Percentiles rank a stretch among this genome's conserved stretches.
phyloP scores from a whole-genome alignment of 2,888 invertebrate species.

The Atherix ibis region DNA sequence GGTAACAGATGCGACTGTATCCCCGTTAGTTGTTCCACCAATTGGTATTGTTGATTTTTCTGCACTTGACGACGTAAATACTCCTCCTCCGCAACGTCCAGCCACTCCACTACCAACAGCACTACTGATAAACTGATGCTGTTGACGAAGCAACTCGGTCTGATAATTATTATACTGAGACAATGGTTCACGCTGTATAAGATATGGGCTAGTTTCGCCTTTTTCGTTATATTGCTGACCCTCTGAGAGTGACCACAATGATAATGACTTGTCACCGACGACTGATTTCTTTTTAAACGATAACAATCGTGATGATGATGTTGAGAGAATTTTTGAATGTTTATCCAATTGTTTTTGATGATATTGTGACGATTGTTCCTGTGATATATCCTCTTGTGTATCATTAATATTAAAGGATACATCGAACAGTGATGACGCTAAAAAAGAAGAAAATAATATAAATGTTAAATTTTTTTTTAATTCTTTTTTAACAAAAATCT shows the following conservation, averaged over 20 bases:
- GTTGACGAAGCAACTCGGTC: too few relatives aligned
- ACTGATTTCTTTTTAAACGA: background rate
- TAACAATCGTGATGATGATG: constrained; percentile 2
- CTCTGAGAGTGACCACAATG: background rate
- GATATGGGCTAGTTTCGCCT: too few relatives aligned
- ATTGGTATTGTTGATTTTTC: background rate
- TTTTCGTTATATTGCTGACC: background rate
- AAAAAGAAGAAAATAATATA: too few relatives aligned
- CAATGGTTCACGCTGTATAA: too few relatives aligned
- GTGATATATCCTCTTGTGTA: constrained; percentile 4
- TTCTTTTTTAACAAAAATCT: too few relatives aligned
- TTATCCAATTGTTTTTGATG: constrained; percentile 4
- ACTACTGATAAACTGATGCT: too few relatives aligned
- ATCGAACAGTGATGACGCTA: constrained; percentile 9
- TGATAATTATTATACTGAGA: too few relatives aligned
- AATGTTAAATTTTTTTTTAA: too few relatives aligned
- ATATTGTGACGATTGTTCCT: constrained; percentile 3
- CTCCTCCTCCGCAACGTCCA: background rate
- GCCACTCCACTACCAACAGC: too few relatives aligned
- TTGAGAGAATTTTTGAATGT: constrained; percentile 1
- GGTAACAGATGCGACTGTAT: too few relatives aligned
- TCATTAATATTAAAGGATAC: constrained; percentile 7
- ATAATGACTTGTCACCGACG: background rate
- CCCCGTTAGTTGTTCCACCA: background rate
- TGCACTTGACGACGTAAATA: background rate